Base-by-base conservation (phyloP, 2,888 invertebrate genomes). In the Cantharis nigra region DNA sequence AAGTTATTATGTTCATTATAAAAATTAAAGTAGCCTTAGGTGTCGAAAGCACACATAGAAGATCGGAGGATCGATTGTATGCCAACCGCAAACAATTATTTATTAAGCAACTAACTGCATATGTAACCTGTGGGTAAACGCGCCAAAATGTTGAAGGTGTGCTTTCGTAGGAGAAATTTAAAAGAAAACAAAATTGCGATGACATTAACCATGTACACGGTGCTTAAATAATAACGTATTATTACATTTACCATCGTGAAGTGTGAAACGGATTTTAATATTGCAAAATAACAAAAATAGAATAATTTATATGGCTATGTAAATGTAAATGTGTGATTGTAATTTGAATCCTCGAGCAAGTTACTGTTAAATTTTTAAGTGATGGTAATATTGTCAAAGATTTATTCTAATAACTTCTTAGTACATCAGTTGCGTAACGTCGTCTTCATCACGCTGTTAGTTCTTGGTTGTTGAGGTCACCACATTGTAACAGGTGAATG, bases 351-450 rank as follows among this genome's bases (percentile, higher is more conserved):
- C 65, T 67, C 65, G 2, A 67, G 65, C 23, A 49, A 49, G n/a
- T 49, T 49, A n/a, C n/a, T n/a, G n/a, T n/a, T 49, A 49, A 49
- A n/a, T 49, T 49, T 65, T 67, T 13, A 67, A 67, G 23, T n/a
- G 26, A 20, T n/a, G 20, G 20, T 9, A 67, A 26, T 67, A 83
- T 82, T 83, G 80, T 81, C 83, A 81, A 81, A 82, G 83, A 83
- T 83, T 82, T 83, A 83, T 82, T 79, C 79, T 80, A 81, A 83
- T 82, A 82, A 84, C 81, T 82, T 82, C 82, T 81, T 72, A 78
- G 80, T 81, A 81, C 78, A 78, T 76, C 74, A 71, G 67, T 23
- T 71, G 76, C 72, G 76, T 72, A 76, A 76, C 76, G 76, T 26
- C 72, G 63, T 72, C 70, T 76, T 72, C 72, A 72, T 76, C 76